phyloP scores from a whole-genome alignment of 2,888 invertebrate genomes.

The Drosophila trichaetosa region DNA sequence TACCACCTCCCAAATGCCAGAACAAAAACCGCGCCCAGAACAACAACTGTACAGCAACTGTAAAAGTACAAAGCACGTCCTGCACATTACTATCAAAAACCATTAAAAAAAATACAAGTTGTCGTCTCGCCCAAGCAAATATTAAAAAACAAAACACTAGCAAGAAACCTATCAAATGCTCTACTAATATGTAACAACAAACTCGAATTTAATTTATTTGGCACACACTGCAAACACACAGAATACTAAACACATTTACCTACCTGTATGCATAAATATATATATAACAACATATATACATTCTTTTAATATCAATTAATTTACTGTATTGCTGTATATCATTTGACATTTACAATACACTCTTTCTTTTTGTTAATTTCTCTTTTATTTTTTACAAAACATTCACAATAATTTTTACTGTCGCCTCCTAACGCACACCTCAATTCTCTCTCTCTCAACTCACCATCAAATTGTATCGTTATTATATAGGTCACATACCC shows the following conservation, averaged over 20 bases:
- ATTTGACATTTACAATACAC: constrained; percentile 33
- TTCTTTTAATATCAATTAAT: constrained; percentile 26
- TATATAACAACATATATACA: constrained; percentile 38
- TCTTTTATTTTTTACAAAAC: constrained; percentile 38
- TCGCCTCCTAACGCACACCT: constrained; percentile 65
- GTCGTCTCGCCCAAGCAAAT: constrained; percentile 31
- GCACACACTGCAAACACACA: constrained; percentile 24
- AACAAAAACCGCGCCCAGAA: constrained; percentile 38
- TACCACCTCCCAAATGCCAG: constrained; percentile 25
- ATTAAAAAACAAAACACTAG: constrained; percentile 18
- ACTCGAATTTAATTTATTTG: constrained; percentile 23
- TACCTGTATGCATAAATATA: constrained; percentile 44
- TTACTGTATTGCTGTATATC: constrained; percentile 60
- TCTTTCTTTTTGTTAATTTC: constrained; percentile 5
- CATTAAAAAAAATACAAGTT: constrained; percentile 8
- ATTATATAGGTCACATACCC: constrained; percentile 87
- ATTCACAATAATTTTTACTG: constrained; percentile 46
- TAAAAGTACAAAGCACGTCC: constrained; percentile 54
- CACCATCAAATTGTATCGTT: constrained; percentile 78
- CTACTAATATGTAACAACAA: constrained; percentile 45
- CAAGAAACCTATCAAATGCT: constrained; percentile 24
- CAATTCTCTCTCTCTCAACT: constrained; percentile 65
- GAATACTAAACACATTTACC: constrained; percentile 39
- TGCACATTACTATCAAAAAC: constrained; percentile 39
- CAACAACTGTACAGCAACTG: constrained; percentile 50